Base-by-base conservation (phyloP, 2,113 vertebrate species). In the Abramis brama region DNA sequence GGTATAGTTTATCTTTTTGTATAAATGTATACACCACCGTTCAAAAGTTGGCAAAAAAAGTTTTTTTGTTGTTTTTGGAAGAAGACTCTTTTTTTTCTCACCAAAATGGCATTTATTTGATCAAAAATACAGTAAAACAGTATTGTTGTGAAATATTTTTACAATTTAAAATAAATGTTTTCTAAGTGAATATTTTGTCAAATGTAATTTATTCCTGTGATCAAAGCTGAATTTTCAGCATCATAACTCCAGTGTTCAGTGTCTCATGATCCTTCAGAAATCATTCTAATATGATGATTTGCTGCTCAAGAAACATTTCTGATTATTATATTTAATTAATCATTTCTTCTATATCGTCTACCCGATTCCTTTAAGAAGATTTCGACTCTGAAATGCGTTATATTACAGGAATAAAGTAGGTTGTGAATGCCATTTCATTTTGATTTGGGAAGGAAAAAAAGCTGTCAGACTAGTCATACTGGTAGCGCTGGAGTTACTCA, bases 1-100 rank as follows among this genome's bases (percentile, higher is more conserved):
- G 98, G 98, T 98, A 96, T 89, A 15, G 86, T 66, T 3, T 17
- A 3, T 27, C 45, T 15, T 45, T 62, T 13, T 74, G 33, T 19
- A 39, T 21, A 11, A 19, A 39, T 21, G 1, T 9, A 68, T 68
- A 36, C 15, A 19, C 15, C 36, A 21, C 19, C 0, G 4, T 39
- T 70, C 30, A 70, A 70, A 70, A 21, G 30, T 30, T 70, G 1
- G 6, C 5, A 27, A 1, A 12, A 33, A 33, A 33, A 2, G 2
- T 30, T 30, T 30, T 62, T 57, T 23, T 23, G 1, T 59, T 59
- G 2, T 12, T 47, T 47, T 47, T 47, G 9, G 3, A 12, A 50
- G 13, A 19, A 23, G 15, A 23, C 19, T 23, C 19, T n/a, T n/a
- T n/a, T 39, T 21, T 21, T 23, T 19, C 7, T 71, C 15, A 33